Conservation (phyloP, 1,140 invertebrate species). For the Pogonognathellus flavescens region DNA sequence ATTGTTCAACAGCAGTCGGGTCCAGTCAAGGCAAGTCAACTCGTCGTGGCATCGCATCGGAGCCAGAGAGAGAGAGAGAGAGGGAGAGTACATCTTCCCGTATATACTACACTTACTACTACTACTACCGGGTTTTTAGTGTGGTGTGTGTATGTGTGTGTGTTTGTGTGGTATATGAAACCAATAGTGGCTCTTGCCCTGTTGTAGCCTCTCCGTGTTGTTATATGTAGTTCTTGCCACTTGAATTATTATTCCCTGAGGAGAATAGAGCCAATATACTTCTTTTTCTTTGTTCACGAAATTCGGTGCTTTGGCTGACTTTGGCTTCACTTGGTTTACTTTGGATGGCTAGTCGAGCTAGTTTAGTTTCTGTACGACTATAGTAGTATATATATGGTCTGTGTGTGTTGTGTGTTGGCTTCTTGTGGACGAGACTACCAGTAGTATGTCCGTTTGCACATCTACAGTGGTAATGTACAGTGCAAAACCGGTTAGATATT, state of each 20-base stretch:
- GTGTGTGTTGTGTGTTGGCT: no score
- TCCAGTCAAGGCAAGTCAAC: slow-evolving; percentile 42
- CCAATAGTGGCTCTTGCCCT: not conserved
- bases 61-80: no score
- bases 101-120: not conserved
- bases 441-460: no score
- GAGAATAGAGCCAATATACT: slow-evolving; percentile 54
- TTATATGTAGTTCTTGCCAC: slow-evolving; percentile 55
- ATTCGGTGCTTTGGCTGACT: slow-evolving; percentile 43
- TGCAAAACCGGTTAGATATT: no score
- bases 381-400: no score
- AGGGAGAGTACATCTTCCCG: not conserved
- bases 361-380: slow-evolving; percentile 20
- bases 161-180: no score
- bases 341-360: slow-evolving; percentile 42
- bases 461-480: no score
- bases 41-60: not conserved
- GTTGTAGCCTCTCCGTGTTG: slow-evolving; percentile 27
- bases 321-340: slow-evolving; percentile 41
- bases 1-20: slow-evolving; percentile 47
- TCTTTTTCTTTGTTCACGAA: slow-evolving; percentile 49
- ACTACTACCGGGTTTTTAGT: not conserved
- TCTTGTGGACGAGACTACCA: no score
- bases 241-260: slow-evolving; percentile 61
- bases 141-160: no score